Base-by-base conservation (phyloP, 2,797 vertebrate genomes). In the Pipistrellus kuhlii region DNA sequence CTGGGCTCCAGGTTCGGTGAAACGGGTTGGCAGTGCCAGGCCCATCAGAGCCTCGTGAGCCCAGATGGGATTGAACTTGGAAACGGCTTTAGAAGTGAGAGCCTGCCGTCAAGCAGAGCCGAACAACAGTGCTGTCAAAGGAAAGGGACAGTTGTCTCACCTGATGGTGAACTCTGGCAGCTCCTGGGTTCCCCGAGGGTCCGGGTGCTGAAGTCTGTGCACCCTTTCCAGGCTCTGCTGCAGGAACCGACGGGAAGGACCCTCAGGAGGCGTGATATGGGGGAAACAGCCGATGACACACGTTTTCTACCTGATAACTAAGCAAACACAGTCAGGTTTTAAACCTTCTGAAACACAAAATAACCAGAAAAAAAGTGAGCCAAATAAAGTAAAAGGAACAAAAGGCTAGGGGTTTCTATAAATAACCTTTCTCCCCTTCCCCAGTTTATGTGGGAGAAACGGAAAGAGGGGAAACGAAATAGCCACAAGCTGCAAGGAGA, bases 91-190 rank as follows among this genome's bases (percentile, higher is more conserved):
- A 41, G 76, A 72, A 44, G 51, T 25, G 44, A 53, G 59, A 55
- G 17, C 14, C 11, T 35, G 1, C 41, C 55, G 51, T 8, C 17
- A 84, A 35, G 72, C 51, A 59, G 25, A 94, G 30, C 21, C 38
- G 5, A 41, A 68, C 20, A 75, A 44, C 3, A 62, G 35, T 8
- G 23, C 25, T 62, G 30, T 62, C 30, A 51, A 84, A 93, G 46
- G 11, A 91, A 88, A n/a, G 13, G 69, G 59, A 25, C 6, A 14
- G 69, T 12, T 8, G 17, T 21, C 97, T 94, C 94, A 99, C 99
- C 99, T 98, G 96, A 99, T 99, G 81, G 99, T 99, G 93, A 99
- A 98, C 94, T 99, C 98, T 27, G 99, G 98, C 91, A 99, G 98
- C 91, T 99, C 99, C 97, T 99, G 99, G 25, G 99, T 98, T 96